Percentiles rank a stretch among this genome's conserved stretches.
phyloP scores from a whole-genome alignment of 2,113 vertebrate genomes.

The Zonotrichia leucophrys region DNA sequence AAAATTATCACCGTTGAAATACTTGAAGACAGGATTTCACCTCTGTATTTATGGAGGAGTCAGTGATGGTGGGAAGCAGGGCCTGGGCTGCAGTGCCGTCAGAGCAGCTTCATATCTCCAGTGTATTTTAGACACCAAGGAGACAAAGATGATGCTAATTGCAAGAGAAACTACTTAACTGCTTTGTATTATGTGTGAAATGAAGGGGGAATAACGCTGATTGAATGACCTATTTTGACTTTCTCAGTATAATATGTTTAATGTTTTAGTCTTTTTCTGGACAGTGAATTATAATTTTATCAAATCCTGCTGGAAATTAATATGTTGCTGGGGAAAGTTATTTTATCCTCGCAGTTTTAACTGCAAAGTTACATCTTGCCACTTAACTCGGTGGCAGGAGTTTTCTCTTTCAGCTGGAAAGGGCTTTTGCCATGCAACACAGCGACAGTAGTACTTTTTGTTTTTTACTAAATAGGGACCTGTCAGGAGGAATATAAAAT shows the following conservation, averaged over 20 bases:
- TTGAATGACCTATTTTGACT: constrained; percentile 67
- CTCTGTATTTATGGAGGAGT: background rate
- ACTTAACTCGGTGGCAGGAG: background rate
- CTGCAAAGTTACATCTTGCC: background rate
- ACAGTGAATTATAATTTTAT: constrained; percentile 40
- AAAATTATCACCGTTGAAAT: background rate
- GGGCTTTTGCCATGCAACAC: background rate
- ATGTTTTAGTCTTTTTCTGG: constrained; percentile 41
- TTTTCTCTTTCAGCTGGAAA: background rate
- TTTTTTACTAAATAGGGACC: constrained; percentile 37
- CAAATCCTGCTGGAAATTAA: constrained; percentile 28
- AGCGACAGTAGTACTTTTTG: background rate
- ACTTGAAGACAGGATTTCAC: background rate
- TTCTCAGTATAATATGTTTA: constrained; percentile 26
- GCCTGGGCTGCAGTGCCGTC: background rate
- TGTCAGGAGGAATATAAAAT: constrained; percentile 57
- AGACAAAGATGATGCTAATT: constrained; percentile 60
- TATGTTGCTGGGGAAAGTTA: constrained; percentile 14
- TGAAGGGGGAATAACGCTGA: constrained; percentile 29
- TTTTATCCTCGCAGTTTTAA: background rate
- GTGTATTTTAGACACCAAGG: constrained; percentile 15
- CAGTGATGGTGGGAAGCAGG: background rate
- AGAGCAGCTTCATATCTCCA: background rate
- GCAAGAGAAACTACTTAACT: constrained; percentile 51
- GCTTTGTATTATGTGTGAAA: constrained; percentile 39